Evolutionary conservation across 1,140 invertebrate species (phyloP), one percentile per base, ranked within the genome.

Genomic region (Mylabris phalerata): DNA sequence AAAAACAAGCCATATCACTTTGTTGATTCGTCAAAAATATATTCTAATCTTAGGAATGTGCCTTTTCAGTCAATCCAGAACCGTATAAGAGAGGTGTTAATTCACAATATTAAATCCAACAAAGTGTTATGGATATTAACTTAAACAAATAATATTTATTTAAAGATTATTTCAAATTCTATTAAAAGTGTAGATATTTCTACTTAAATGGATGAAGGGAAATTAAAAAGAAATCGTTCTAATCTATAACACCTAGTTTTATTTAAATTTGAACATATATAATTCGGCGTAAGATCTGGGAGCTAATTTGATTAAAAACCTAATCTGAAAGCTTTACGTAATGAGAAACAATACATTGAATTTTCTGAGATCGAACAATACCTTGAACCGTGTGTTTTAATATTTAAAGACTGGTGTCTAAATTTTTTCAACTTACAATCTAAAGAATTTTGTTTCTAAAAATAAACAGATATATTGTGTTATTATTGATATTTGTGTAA

Each of bases 41-140:
- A 43, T 42, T 32, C 42, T 46, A 46, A n/a, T 54, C 26, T 52
- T 45, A 46, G 44, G 51, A 54, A 54, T 54, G 51, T 54, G 51
- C 51, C 51, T 54, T 54, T 42, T 45, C 46, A n/a, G 38, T 25
- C 42, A 41, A 51, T 40, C 43, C 19, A 50, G 51, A 32, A 39
- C 32, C 43, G 11, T 26, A 25, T 43, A n/a, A n/a, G 9, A 50
- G 9, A 26, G n/a, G 13, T 42, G 42, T 9, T 11, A 24, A 25
- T 27, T 26, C 24, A 46, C 43, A 24, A 11, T 54, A 54, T 26
- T 32, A 3, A 32, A 32, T 32, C 4, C 7, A 32, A 54, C 51
- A 54, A 54, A 54, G 51, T 54, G 51, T 46, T 54, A 54, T 54
- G 51, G 50, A 45, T 32, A 32, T 32, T 32, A 32, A 32, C 32